Evolutionary conservation across 1,140 invertebrate species (phyloP).

Genomic region (Lordiphosa collinella): DNA sequence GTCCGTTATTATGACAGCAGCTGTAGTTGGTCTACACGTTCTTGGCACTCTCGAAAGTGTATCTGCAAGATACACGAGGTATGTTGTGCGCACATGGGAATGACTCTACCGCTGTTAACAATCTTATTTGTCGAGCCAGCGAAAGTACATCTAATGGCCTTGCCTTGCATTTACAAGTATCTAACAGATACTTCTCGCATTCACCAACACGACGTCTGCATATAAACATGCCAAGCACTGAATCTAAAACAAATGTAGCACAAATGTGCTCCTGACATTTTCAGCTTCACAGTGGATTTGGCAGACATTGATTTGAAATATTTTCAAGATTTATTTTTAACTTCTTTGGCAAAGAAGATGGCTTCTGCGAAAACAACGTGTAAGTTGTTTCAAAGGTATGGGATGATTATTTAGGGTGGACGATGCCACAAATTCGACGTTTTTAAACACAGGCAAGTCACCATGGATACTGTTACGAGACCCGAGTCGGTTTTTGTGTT

Average conservation of each 20-base stretch:
- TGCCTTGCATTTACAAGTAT: not conserved
- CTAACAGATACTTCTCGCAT: not conserved
- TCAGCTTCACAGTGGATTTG: constrained; percentile 38
- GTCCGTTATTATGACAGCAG: not conserved
- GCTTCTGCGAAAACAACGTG: not conserved
- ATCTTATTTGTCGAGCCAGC: constrained; percentile 2
- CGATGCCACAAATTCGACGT: too few relatives aligned
- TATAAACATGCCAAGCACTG: too few relatives aligned
- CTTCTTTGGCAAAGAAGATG: constrained; percentile 18
- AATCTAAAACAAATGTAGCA: constrained; percentile 26
- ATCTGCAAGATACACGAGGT: too few relatives aligned
- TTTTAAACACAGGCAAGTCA: too few relatives aligned
- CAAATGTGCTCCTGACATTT: constrained; percentile 64
- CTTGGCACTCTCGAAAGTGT: too few relatives aligned
- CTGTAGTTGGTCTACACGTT: too few relatives aligned
- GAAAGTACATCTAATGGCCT: constrained; percentile 9
- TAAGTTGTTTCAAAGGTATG: not conserved
- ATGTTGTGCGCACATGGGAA: constrained; percentile 3
- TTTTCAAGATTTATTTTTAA: constrained; percentile 54
- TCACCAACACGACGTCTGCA: too few relatives aligned
- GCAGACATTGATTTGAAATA: constrained; percentile 41
- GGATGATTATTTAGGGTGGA: not conserved
- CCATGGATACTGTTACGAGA: too few relatives aligned
- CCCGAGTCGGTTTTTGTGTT: too few relatives aligned
- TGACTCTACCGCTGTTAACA: constrained; percentile 1